Percentiles rank a stretch among this genome's conserved stretches.
Conservation (phyloP, 92 coral and sea anemone species). For the Porites divaricata region DNA sequence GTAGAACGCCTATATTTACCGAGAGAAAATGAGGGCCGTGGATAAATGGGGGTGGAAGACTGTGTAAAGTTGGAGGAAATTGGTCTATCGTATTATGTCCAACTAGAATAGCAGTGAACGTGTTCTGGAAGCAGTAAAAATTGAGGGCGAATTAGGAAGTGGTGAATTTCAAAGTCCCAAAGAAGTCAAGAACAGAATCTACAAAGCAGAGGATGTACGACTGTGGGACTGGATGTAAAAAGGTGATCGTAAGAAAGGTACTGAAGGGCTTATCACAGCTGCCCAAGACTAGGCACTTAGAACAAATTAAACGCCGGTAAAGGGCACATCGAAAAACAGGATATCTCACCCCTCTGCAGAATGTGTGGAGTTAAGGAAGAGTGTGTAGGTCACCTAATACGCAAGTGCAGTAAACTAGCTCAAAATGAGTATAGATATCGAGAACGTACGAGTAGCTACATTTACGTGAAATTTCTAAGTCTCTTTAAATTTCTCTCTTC, state of each 20-base stretch:
- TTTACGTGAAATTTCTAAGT: no score
- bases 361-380: not conserved
- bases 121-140: not conserved
- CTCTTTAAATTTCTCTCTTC: no score
- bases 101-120: not conserved
- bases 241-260: not conserved
- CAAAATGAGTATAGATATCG: not conserved
- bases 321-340: not conserved
- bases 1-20: not conserved
- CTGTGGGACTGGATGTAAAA: conserved; percentile 1
- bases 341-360: not conserved
- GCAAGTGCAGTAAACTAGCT: conserved; percentile 26
- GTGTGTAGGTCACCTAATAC: not conserved
- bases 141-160: not conserved
- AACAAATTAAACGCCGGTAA: conserved; percentile 4
- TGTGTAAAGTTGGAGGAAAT: not conserved
- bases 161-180: not conserved
- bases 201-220: not conserved
- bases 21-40: not conserved
- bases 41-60: not conserved
- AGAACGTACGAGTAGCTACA: not conserved
- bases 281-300: not conserved
- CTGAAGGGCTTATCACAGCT: conserved; percentile 1
- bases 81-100: not conserved
- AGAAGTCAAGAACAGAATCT: not conserved